These are phyloP conservation scores for Diploptera punctata DNA, from an alignment of 2,888 invertebrate species.

Conservation along the genomic window DNA sequence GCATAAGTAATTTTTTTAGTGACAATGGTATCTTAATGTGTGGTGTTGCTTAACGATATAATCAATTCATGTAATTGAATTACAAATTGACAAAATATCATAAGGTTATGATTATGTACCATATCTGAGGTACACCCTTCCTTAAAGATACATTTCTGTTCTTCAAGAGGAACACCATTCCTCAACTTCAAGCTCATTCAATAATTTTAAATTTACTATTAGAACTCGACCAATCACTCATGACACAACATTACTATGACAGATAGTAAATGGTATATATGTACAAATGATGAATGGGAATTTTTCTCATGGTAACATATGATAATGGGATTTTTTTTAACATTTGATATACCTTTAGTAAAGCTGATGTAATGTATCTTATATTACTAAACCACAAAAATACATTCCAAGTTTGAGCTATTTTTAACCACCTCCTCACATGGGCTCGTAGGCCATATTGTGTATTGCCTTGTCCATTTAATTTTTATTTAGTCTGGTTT, in stretches of 20 bases:
- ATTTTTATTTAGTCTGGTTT: no score
- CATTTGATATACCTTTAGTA: conserved; percentile 19
- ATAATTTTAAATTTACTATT: conserved; percentile 6
- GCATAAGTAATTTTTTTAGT: neutral
- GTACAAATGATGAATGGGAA: conserved; percentile 22
- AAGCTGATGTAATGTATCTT: conserved; percentile 22
- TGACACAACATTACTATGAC: conserved; percentile 14
- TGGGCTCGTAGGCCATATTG: neutral
- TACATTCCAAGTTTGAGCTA: conserved; percentile 28
- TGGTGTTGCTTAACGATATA: conserved; percentile 2
- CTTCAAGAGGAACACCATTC: conserved; percentile 8
- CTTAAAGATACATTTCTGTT: no score
- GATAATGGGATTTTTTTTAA: conserved; percentile 14
- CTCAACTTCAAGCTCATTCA: conserved; percentile 17
- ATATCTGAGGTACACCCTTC: neutral
- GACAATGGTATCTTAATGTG: neutral
- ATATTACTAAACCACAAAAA: conserved; percentile 21
- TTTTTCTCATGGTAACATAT: neutral
- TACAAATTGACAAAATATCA: conserved; percentile 20
- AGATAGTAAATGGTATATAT: conserved; percentile 18
- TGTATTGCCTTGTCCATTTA: conserved; percentile 6
- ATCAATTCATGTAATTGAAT: conserved; percentile 10
- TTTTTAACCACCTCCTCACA: conserved; percentile 18
- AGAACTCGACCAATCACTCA: neutral
- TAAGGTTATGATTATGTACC: neutral